These are phyloP conservation scores for Gnathonemus echidnorhynchus DNA, from an alignment of 2,113 vertebrate genomes.

Conservation along the genomic window DNA sequence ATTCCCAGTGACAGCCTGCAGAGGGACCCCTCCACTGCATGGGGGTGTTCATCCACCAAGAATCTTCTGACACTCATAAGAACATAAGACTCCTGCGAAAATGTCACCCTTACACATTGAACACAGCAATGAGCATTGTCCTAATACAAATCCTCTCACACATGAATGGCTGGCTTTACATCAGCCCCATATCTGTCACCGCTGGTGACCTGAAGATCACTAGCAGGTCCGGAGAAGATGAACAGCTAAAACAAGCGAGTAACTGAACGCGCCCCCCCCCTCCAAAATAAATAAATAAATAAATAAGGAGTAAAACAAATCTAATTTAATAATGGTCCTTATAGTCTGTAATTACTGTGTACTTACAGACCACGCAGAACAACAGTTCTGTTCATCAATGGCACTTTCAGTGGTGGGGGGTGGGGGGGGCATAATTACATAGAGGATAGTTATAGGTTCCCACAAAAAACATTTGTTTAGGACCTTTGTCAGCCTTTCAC, in stretches of 20 bases:
- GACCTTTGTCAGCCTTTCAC: not conserved
- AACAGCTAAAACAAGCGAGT: not conserved
- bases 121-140: not conserved
- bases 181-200: not conserved
- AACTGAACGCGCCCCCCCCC: not conserved
- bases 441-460: not conserved
- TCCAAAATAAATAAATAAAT: not conserved
- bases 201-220: no score
- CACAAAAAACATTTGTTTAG: not conserved
- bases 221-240: not conserved
- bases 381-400: not conserved
- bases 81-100: not conserved
- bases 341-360: not conserved
- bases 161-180: not conserved
- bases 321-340: not conserved
- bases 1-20: not conserved
- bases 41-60: not conserved
- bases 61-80: not conserved
- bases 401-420: not conserved
- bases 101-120: not conserved
- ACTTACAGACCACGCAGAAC: not conserved
- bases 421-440: not conserved
- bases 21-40: not conserved
- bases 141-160: not conserved
- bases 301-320: not conserved